A percentile compares a stretch with the other conserved stretches of the same genome.
Conservation (phyloP, 2,888 invertebrate genomes). For the Gari tellinella region DNA sequence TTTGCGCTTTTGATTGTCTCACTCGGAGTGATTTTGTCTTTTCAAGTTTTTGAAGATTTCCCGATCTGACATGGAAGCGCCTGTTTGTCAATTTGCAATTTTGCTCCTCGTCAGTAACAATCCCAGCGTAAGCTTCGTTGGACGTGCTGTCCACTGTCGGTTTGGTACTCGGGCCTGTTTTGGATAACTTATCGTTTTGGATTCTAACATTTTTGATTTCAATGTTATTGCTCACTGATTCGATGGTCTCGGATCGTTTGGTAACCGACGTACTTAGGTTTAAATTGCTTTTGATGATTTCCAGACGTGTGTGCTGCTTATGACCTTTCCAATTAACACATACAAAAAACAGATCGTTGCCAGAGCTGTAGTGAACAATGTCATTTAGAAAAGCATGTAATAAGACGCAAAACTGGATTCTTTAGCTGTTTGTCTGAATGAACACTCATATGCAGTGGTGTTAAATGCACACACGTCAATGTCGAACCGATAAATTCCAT, state of each 20-base stretch:
- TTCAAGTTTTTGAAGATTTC: not conserved
- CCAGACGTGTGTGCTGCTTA: conserved; percentile 41
- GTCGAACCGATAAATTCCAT: conserved; percentile 31
- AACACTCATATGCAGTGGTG: conserved; percentile 41
- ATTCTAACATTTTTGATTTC: not conserved
- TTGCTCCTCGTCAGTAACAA: conserved; percentile 23
- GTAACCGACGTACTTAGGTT: conserved; percentile 49
- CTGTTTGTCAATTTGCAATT: conserved; percentile 17
- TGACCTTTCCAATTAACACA: conserved; percentile 48
- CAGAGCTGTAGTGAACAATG: conserved; percentile 33
- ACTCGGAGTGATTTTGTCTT: conserved; percentile 28
- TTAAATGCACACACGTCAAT: conserved; percentile 17
- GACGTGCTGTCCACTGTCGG: conserved; percentile 6
- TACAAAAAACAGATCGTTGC: conserved; percentile 51
- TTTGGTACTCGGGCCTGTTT: not conserved
- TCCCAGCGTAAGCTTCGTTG: conserved; percentile 21
- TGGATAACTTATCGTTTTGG: not conserved
- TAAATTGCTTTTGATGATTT: conserved; percentile 39
- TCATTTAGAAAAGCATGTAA: conserved; percentile 47
- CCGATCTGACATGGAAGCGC: not conserved
- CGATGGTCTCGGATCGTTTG: conserved; percentile 9
- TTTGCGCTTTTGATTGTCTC: conserved; percentile 46
- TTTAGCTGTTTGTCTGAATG: conserved; percentile 26
- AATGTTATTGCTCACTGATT: not conserved
- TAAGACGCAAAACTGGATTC: conserved; percentile 26